phyloP scores from a whole-genome alignment of 1,140 invertebrate genomes.

The Grapholita molesta region DNA sequence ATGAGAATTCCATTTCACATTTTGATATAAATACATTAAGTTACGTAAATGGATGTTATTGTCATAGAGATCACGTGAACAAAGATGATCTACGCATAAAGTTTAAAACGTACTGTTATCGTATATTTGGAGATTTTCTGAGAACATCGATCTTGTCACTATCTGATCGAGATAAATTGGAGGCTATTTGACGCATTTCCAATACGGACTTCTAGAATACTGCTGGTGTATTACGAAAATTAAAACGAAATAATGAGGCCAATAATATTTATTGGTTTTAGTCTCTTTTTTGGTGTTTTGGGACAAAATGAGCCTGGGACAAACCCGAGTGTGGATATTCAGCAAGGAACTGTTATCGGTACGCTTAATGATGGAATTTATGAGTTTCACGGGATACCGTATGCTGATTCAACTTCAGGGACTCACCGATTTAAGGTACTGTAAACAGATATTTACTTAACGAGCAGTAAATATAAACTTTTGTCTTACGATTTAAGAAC shows the following conservation, averaged over 20 bases:
- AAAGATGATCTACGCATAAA: not conserved
- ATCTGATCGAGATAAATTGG: slow-evolving; percentile 10
- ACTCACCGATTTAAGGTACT: slow-evolving; percentile 58
- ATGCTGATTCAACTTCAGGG: slow-evolving; percentile 58
- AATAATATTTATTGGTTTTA: slow-evolving; percentile 22
- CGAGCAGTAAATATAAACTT: no score
- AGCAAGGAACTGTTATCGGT: slow-evolving; percentile 53
- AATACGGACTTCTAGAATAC: not conserved
- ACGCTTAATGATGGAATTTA: slow-evolving; percentile 36
- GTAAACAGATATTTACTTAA: no score
- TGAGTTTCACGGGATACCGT: slow-evolving; percentile 61
- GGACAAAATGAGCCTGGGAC: slow-evolving; percentile 23
- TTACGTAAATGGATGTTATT: no score
- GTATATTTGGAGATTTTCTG: not conserved
- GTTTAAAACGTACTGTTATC: not conserved
- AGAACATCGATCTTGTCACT: not conserved
- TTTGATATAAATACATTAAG: no score
- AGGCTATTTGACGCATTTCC: slow-evolving; percentile 4
- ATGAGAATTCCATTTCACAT: no score
- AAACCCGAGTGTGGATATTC: slow-evolving; percentile 38
- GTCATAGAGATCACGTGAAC: not conserved
- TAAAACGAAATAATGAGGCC: slow-evolving; percentile 10
- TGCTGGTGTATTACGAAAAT: not conserved
- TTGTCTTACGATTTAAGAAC: no score
- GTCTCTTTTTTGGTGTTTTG: slow-evolving; percentile 23